Conservation (phyloP, 2,888 invertebrate genomes). For the Pristionchus japonicus region DNA sequence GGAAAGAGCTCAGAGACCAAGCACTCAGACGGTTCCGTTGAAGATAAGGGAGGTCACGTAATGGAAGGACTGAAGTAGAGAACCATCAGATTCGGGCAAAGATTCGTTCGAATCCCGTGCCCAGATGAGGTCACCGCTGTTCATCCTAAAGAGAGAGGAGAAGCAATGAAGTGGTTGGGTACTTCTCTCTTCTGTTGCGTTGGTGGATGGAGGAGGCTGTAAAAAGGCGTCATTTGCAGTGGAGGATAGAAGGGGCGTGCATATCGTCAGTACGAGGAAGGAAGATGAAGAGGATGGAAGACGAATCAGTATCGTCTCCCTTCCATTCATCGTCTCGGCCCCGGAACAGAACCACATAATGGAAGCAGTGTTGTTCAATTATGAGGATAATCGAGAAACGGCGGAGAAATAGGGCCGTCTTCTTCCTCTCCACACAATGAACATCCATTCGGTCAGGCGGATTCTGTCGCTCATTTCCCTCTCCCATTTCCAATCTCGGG, state of each 20-base stretch:
- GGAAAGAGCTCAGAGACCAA: not conserved
- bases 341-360: slow-evolving; percentile 1
- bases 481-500: not conserved
- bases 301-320: not conserved
- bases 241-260: too few species aligned
- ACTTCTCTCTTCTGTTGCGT: slow-evolving; percentile 10
- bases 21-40: not conserved
- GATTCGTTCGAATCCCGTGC: too few species aligned
- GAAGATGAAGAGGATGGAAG: not conserved
- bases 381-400: not conserved
- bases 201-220: not conserved
- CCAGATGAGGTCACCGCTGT: not conserved
- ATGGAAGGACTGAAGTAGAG: too few species aligned
- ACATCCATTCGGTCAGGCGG: not conserved
- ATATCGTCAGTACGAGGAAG: not conserved
- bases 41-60: not conserved
- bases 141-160: not conserved
- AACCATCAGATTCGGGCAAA: too few species aligned
- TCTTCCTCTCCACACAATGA: not conserved
- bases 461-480: not conserved
- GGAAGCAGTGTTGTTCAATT: not conserved
- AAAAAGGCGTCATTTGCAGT: slow-evolving; percentile 36
- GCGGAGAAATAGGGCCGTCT: not conserved
- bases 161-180: too few species aligned
- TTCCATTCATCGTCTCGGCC: not conserved